Percentiles rank a stretch among this genome's conserved stretches.
These are phyloP conservation scores for Gymnosoma rotundatum DNA, from an alignment of 2,888 invertebrate genomes.

Conservation along the genomic window DNA sequence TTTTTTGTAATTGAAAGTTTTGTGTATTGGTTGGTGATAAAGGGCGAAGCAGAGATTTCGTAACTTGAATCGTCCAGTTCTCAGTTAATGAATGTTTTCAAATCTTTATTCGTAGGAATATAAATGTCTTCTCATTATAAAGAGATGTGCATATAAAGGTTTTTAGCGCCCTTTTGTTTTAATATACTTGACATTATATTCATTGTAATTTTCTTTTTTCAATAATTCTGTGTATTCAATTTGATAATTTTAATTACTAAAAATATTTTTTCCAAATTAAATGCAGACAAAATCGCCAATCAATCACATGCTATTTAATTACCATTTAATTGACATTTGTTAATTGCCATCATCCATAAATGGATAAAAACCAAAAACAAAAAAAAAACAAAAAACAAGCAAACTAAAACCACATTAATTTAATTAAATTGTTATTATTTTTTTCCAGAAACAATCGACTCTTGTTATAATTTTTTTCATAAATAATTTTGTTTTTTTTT, in stretches of 20 bases:
- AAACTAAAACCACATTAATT: conserved; percentile 64
- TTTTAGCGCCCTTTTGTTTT: too few relatives aligned
- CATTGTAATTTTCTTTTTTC: too few relatives aligned
- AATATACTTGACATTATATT: too few relatives aligned
- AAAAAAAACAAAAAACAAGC: conserved; percentile 30
- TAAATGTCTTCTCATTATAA: too few relatives aligned
- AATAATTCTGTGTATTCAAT: too few relatives aligned
- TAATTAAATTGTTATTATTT: conserved; percentile 65
- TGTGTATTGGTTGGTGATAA: too few relatives aligned
- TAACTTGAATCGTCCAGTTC: too few relatives aligned
- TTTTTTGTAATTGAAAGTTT: too few relatives aligned
- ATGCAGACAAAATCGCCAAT: conserved; percentile 13
- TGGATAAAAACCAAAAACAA: neutral
- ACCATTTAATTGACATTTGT: conserved; percentile 68
- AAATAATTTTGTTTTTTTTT: conserved; percentile 7
- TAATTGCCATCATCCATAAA: conserved; percentile 58
- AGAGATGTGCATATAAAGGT: too few relatives aligned
- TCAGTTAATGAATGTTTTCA: too few relatives aligned
- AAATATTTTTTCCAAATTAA: neutral
- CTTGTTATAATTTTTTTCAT: conserved; percentile 15
- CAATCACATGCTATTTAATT: conserved; percentile 49
- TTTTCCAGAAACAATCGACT: conserved; percentile 9
- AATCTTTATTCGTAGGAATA: too few relatives aligned
- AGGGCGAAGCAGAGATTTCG: too few relatives aligned
- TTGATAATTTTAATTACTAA: neutral